These are phyloP conservation scores for Megaceryle alcyon DNA, from an alignment of 2,797 vertebrate species.

Conservation along the genomic window DNA sequence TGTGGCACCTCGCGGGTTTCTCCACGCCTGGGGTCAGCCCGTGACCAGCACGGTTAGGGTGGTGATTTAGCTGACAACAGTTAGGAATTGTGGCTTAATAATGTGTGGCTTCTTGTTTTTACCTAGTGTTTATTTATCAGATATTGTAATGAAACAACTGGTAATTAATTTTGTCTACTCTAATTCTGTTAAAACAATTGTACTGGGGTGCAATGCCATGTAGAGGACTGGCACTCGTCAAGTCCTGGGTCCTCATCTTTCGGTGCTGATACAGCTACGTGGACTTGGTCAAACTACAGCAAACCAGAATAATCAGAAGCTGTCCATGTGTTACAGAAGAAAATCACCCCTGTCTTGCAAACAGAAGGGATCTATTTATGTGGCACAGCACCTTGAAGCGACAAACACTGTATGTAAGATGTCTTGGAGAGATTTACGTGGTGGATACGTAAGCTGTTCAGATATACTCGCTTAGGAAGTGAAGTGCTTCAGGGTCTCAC, in stretches of 20 bases:
- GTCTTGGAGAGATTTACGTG: background rate
- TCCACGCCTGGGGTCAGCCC: background rate
- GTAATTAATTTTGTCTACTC: background rate
- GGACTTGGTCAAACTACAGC: background rate
- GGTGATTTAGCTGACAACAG: background rate
- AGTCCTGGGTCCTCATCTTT: background rate
- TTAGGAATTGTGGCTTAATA: background rate
- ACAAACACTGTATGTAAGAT: background rate
- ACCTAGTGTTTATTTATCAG: background rate
- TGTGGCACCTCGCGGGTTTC: background rate
- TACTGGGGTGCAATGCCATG: background rate
- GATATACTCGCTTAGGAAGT: background rate
- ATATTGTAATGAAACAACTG: background rate
- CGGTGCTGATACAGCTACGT: accelerated
- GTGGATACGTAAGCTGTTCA: background rate
- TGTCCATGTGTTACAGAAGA: background rate
- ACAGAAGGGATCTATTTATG: background rate
- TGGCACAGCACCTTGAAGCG: background rate
- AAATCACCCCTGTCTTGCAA: background rate
- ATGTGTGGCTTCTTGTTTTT: background rate
- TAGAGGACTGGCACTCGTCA: background rate
- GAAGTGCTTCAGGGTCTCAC: background rate
- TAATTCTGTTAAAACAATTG: background rate
- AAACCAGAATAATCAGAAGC: background rate
- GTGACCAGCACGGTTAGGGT: background rate